phyloP scores from a whole-genome alignment of 2,888 invertebrate species.

The Monoplex corrugatus region DNA sequence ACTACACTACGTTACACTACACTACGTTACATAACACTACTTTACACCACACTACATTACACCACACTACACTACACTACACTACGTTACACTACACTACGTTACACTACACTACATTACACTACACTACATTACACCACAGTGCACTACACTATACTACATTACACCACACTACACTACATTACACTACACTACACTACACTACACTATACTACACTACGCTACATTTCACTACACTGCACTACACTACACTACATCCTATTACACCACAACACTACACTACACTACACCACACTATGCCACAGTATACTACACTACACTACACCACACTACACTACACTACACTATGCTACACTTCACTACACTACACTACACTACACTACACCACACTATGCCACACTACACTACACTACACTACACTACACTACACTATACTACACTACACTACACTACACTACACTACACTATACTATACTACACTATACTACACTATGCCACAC shows the following conservation, averaged over 20 bases:
- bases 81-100: no score
- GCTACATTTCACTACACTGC: conserved; percentile 17
- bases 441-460: not conserved
- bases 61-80: no score
- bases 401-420: not conserved
- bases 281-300: conserved; percentile 13
- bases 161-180: no score
- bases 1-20: no score
- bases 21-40: no score
- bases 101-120: no score
- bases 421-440: not conserved
- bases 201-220: no score
- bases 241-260: conserved; percentile 19
- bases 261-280: no score
- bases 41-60: no score
- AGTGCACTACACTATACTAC: no score
- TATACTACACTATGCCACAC: not conserved
- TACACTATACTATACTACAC: not conserved
- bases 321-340: conserved; percentile 15
- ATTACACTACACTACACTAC: no score
- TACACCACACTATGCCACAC: not conserved
- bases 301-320: not conserved
- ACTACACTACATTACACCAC: no score
- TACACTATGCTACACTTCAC: conserved; percentile 8
- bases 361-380: conserved; percentile 22